Evolutionary conservation across 2,113 vertebrate genomes (phyloP).

Genomic region (Neodontobutis hainanensis): DNA sequence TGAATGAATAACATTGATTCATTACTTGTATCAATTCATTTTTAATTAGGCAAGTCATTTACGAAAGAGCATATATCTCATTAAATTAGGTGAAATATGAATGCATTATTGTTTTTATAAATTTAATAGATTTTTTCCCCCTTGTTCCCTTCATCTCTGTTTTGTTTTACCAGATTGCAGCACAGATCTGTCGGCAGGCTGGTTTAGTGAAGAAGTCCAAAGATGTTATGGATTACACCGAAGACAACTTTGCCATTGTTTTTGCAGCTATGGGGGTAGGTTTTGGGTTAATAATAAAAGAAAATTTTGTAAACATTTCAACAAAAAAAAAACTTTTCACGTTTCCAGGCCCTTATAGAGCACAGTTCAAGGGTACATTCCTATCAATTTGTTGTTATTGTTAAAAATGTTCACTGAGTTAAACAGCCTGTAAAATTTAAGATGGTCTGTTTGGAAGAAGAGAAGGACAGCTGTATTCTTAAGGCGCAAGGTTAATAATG

Average conservation of each 20-base stretch:
- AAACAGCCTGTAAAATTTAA: no score
- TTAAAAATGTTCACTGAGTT: no score
- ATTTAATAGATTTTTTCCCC: background rate
- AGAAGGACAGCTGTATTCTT: background rate
- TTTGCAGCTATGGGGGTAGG: constrained; percentile 77
- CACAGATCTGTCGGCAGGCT: constrained; percentile 78
- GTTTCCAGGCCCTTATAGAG: no score
- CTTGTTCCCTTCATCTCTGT: background rate
- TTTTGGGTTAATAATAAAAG: background rate
- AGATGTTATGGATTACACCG: constrained; percentile 75
- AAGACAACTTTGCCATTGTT: constrained; percentile 77
- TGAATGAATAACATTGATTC: background rate
- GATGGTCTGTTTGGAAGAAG: no score
- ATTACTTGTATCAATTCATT: constrained; percentile 7
- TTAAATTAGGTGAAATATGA: background rate
- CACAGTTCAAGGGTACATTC: no score
- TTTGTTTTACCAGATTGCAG: constrained; percentile 62
- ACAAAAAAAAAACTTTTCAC: no score
- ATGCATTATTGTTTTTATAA: background rate
- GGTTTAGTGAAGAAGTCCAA: constrained; percentile 75
- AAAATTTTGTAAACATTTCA: no score
- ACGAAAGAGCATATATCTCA: constrained; percentile 4
- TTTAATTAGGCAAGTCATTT: constrained; percentile 15
- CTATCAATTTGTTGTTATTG: no score
- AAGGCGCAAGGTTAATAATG: background rate